Evolutionary conservation across 2,113 vertebrate species (phyloP).

Genomic region (Salvelinus alpinus): DNA sequence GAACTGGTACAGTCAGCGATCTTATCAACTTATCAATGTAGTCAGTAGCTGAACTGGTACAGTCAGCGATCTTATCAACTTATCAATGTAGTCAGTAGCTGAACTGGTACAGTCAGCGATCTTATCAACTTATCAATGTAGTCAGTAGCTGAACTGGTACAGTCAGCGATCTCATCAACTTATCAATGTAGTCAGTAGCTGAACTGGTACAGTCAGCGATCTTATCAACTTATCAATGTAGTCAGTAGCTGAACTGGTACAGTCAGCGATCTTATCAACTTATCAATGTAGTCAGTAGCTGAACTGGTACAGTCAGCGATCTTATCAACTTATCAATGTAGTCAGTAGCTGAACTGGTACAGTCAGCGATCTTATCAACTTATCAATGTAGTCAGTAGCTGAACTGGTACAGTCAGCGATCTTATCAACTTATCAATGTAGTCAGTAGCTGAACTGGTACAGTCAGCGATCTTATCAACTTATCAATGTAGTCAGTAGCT

Average conservation of each 20-base stretch:
- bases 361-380: too few relatives aligned
- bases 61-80: too few relatives aligned
- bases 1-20: constrained; percentile 6
- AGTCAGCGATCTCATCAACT: too few relatives aligned
- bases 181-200: constrained; percentile 31
- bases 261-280: too few relatives aligned
- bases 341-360: constrained; percentile 35
- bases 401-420: too few relatives aligned
- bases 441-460: constrained; percentile 35
- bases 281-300: constrained; percentile 32
- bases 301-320: constrained; percentile 6
- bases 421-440: not conserved
- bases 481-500: constrained; percentile 31
- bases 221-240: not conserved
- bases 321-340: not conserved
- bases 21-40: not conserved
- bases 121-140: not conserved
- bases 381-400: too few relatives aligned
- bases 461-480: too few relatives aligned
- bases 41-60: constrained; percentile 30
- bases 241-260: constrained; percentile 35
- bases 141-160: too few relatives aligned
- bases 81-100: constrained; percentile 31
- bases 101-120: constrained; percentile 4
- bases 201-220: constrained; percentile 5